Evolutionary conservation across 2,797 vertebrate genomes (phyloP), one percentile per base, ranked within the genome.

Genomic region (Agapornis canus): DNA sequence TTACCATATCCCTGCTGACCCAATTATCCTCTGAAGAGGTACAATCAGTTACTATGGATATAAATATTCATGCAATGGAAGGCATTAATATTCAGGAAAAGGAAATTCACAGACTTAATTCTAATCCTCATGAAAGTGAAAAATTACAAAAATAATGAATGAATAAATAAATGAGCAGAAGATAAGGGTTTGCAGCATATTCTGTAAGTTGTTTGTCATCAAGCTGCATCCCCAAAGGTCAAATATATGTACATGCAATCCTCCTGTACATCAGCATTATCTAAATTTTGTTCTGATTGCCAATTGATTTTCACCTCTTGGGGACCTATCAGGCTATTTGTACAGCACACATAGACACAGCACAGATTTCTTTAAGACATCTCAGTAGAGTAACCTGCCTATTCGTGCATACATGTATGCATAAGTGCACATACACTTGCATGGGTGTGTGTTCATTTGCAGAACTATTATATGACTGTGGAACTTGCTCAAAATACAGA

Each of bases 1-100:
- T 78, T 51, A 61, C 22, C 45, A 70, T 61, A 60, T 66, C 42
- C 68, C 73, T 40, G 48, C 40, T 91, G 82, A 83, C 35, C 26
- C 69, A 90, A 81, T 88, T 93, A 86, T 70, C 56, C 51, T 93
- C 51, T 63, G 56, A 82, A 80, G 49, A 79, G 12, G 27, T 73
- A 17, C 37, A 52, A 86, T 54, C 66, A 61, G 29, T 83, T 40
- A 39, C 61, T 65, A 5, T 5, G 16, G 54, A 78, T 83, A 54
- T 54, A 81, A 84, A 76, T 8, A 31, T 63, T 88, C 71, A 89
- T 39, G 42, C 27, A 90, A 57, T 27, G 13, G 23, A 86, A 94
- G 8, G 29, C 39, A 56, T 59, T 59, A 65, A 21, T 66, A 43
- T 10, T 68, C 47, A 54, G 52, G 6, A 21, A 51, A 92, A 73